Evolutionary conservation across 64 coral and sea anemone species (phyloP).

Genomic region (Dendrophyllia cribrosa): DNA sequence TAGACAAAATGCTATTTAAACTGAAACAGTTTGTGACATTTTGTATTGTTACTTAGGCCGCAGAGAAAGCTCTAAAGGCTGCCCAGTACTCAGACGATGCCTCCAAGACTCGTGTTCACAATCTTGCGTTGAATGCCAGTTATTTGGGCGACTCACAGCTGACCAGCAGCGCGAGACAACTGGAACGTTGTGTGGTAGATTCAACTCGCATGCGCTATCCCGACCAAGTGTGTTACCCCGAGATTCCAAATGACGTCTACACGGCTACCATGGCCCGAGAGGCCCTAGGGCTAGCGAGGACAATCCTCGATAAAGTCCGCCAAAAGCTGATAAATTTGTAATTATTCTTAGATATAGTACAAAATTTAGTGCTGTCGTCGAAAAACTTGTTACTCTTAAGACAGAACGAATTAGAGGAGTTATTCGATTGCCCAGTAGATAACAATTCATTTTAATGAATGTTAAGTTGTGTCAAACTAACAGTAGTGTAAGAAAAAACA

Average conservation of each 20-base stretch:
- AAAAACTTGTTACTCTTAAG: too few relatives aligned
- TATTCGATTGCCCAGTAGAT: too few relatives aligned
- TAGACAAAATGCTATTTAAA: not conserved
- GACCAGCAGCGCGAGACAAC: not conserved
- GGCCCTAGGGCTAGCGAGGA: constrained; percentile 47
- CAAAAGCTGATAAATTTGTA: not conserved
- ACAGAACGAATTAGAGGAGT: too few relatives aligned
- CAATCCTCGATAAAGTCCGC: constrained; percentile 30
- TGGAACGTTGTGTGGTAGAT: constrained; percentile 40
- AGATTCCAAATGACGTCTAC: constrained; percentile 79
- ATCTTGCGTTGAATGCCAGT: constrained; percentile 54
- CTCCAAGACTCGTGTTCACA: constrained; percentile 63
- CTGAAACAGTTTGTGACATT: not conserved
- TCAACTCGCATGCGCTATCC: constrained; percentile 86
- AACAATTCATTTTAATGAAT: too few relatives aligned
- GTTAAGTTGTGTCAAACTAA: too few relatives aligned
- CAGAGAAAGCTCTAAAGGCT: constrained; percentile 86
- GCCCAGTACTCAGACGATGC: constrained; percentile 77
- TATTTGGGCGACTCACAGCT: constrained; percentile 49
- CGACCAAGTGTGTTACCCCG: constrained; percentile 61
- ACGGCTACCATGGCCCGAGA: constrained; percentile 15
- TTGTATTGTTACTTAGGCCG: constrained; percentile 50
- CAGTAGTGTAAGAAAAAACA: too few relatives aligned
- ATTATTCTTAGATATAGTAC: too few relatives aligned
- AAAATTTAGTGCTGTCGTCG: too few relatives aligned